phyloP scores from a whole-genome alignment of 2,888 invertebrate genomes.

The Ennomos fuscantarius region DNA sequence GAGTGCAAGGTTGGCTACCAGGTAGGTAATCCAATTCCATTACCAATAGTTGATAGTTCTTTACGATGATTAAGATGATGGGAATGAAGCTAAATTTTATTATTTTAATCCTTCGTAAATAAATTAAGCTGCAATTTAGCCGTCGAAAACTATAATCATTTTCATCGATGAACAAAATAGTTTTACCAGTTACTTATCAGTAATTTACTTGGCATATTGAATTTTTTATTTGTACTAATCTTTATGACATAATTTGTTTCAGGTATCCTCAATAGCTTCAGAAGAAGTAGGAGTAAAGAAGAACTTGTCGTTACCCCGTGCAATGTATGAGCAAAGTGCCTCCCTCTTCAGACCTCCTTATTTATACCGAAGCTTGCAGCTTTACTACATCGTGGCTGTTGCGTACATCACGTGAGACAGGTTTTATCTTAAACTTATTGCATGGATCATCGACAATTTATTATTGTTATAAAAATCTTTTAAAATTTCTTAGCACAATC shows the following conservation, averaged over 20 bases:
- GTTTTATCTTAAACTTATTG: slow-evolving; percentile 45
- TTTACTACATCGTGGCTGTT: slow-evolving; percentile 74
- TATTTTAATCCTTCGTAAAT: too few species aligned
- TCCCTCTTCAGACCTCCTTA: slow-evolving; percentile 70
- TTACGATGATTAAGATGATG: too few species aligned
- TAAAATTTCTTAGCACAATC: too few species aligned
- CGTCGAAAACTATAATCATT: too few species aligned
- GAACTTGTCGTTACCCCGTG: slow-evolving; percentile 54
- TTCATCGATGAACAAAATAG: too few species aligned
- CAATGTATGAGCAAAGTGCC: slow-evolving; percentile 71
- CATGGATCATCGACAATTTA: neutral
- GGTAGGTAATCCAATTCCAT: slow-evolving; percentile 44
- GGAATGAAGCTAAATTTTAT: too few species aligned
- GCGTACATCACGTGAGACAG: slow-evolving; percentile 77
- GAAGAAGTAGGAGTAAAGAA: slow-evolving; percentile 54
- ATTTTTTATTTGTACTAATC: too few species aligned
- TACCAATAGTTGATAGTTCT: too few species aligned
- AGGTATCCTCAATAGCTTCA: slow-evolving; percentile 61
- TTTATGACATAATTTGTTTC: slow-evolving; percentile 34
- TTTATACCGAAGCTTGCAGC: slow-evolving; percentile 64
- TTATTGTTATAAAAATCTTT: too few species aligned
- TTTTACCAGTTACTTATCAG: too few species aligned
- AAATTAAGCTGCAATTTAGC: too few species aligned
- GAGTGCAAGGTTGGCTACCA: slow-evolving; percentile 56
- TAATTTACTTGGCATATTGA: too few species aligned